phyloP scores from a whole-genome alignment of 2,113 vertebrate species.

The Myodes glareolus region DNA sequence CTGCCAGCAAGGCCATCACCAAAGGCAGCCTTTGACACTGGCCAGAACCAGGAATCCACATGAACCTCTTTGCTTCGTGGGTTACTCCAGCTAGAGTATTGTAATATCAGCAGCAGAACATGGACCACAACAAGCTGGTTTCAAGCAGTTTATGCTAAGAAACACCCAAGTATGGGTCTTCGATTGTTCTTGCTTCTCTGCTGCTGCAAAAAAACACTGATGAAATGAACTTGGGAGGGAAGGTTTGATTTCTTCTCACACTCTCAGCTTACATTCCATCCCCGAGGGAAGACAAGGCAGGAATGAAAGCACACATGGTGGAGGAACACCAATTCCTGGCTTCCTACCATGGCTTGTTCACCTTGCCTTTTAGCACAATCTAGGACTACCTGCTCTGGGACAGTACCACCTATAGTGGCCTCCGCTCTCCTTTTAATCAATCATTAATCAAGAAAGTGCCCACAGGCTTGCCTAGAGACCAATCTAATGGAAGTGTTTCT shows the following conservation, averaged over 20 bases:
- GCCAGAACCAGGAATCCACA: neutral
- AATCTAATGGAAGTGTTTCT: neutral
- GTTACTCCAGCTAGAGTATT: neutral
- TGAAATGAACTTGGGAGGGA: neutral
- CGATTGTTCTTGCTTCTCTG: neutral
- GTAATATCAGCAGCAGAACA: neutral
- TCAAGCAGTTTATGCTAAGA: neutral
- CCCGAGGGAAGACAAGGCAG: neutral
- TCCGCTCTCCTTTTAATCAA: neutral
- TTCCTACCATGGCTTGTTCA: neutral
- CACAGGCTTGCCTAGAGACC: neutral
- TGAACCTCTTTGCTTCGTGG: neutral
- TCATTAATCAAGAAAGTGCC: neutral
- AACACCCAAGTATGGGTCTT: neutral
- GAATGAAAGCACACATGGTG: no score
- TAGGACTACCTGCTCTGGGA: neutral
- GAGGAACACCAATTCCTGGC: neutral
- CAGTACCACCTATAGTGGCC: neutral
- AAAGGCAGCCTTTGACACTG: neutral
- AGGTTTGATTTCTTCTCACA: neutral
- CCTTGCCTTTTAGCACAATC: neutral
- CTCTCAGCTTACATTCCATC: neutral
- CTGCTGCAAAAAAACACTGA: neutral
- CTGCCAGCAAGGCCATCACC: neutral
- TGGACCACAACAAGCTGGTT: neutral